phyloP scores from a whole-genome alignment of 2,113 vertebrate species.

The Chascanopsetta lugubris region DNA sequence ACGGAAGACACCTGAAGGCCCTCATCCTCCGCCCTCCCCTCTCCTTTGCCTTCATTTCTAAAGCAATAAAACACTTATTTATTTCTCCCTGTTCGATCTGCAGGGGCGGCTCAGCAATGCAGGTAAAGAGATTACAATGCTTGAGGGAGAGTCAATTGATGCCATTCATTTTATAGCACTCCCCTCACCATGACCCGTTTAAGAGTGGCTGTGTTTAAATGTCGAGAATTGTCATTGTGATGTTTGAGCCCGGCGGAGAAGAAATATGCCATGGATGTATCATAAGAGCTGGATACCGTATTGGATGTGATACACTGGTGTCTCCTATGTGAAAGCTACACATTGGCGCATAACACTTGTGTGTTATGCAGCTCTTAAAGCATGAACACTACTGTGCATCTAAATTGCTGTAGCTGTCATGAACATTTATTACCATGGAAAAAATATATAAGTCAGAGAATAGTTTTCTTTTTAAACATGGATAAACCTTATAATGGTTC shows the following conservation, averaged over 20 bases:
- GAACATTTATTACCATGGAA: too few relatives aligned
- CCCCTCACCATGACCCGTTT: slow-evolving; percentile 47
- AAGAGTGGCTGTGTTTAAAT: slow-evolving; percentile 52
- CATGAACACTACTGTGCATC: slow-evolving; percentile 17
- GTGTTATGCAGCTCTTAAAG: too few relatives aligned
- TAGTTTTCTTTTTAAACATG: too few relatives aligned
- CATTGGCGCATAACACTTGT: too few relatives aligned
- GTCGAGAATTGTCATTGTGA: slow-evolving; percentile 33
- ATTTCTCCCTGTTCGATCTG: slow-evolving; percentile 71
- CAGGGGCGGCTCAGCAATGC: slow-evolving; percentile 57
- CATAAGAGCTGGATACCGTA: too few relatives aligned
- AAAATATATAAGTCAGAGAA: too few relatives aligned
- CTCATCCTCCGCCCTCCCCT: slow-evolving; percentile 9
- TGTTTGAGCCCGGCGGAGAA: slow-evolving; percentile 55
- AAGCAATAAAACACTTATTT: slow-evolving; percentile 75
- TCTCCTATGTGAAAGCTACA: too few relatives aligned
- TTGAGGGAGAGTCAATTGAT: slow-evolving; percentile 74
- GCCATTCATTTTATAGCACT: slow-evolving; percentile 65
- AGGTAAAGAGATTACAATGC: slow-evolving; percentile 77
- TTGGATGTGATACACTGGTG: too few relatives aligned
- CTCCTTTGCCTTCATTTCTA: slow-evolving; percentile 55
- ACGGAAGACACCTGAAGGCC: slow-evolving; percentile 60
- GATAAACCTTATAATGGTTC: too few relatives aligned
- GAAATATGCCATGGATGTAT: too few relatives aligned
- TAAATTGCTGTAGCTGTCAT: too few relatives aligned